Conservation (phyloP, 2,888 invertebrate species). For the Apeira syringaria region DNA sequence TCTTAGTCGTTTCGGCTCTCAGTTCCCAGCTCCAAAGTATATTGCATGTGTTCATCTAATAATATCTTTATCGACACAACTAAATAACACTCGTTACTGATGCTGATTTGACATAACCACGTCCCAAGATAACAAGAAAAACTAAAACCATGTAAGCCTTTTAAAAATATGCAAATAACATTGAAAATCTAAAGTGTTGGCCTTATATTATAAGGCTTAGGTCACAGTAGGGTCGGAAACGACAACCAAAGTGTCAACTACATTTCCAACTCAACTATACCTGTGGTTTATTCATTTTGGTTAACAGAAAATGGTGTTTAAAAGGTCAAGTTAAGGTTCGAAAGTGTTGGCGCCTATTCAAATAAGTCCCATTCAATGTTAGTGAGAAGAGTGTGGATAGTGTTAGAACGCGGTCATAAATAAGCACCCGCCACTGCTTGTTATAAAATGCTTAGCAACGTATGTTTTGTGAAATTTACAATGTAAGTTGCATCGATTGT, state of each 20-base stretch:
- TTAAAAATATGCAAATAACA: conserved; percentile 22
- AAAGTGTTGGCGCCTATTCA: conserved; percentile 32
- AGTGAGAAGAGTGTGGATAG: conserved; percentile 19
- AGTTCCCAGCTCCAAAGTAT: no score
- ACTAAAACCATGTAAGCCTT: conserved; percentile 6
- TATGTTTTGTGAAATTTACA: conserved; percentile 6
- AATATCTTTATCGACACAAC: no score
- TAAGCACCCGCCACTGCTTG: conserved; percentile 10
- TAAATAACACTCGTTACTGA: no score
- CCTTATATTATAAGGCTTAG: conserved; percentile 36
- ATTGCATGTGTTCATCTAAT: no score
- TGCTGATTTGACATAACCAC: no score
- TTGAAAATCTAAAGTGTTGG: conserved; percentile 39
- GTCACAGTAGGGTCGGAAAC: conserved; percentile 35
- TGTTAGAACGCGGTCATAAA: conserved; percentile 12
- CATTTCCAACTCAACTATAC: conserved; percentile 27
- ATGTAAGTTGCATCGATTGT: background rate
- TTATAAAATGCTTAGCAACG: conserved; percentile 7
- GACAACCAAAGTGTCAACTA: conserved; percentile 35
- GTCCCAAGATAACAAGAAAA: no score
- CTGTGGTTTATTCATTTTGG: conserved; percentile 24
- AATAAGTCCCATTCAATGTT: conserved; percentile 37
- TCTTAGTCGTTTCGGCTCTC: no score
- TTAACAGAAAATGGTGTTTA: conserved; percentile 7
- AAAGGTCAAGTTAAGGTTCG: conserved; percentile 20